Evolutionary conservation across 2,888 invertebrate species (phyloP).

Genomic region (Monochamus alternatus): DNA sequence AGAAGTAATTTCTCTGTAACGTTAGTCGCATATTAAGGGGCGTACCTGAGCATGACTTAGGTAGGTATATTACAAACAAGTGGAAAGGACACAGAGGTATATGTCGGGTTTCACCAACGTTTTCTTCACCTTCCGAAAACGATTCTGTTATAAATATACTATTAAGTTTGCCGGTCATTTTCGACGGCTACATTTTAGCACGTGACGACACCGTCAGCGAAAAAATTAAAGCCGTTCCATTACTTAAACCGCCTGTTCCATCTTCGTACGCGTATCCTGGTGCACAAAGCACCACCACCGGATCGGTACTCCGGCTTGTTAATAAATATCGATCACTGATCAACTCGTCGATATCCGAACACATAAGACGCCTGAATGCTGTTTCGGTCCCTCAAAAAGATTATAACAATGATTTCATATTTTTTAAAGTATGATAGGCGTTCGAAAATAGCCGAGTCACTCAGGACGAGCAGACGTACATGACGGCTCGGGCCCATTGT

Average conservation of each 20-base stretch:
- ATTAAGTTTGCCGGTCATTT: too few relatives aligned
- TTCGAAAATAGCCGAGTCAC: constrained; percentile 60
- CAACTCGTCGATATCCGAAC: constrained; percentile 46
- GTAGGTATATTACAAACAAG: too few relatives aligned
- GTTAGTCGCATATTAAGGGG: too few relatives aligned
- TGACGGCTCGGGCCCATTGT: constrained; percentile 59
- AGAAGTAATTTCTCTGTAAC: too few relatives aligned
- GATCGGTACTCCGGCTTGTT: constrained; percentile 34
- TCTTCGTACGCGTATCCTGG: constrained; percentile 22
- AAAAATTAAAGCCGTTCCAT: constrained; percentile 3
- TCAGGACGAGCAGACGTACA: constrained; percentile 54
- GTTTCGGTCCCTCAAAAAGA: constrained; percentile 63
- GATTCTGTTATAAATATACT: too few relatives aligned
- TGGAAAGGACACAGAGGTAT: too few relatives aligned
- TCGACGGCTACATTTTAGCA: too few relatives aligned
- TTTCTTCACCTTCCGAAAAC: too few relatives aligned
- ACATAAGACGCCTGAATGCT: constrained; percentile 53
- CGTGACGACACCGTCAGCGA: background rate
- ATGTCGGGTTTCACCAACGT: too few relatives aligned
- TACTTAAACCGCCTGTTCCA: background rate
- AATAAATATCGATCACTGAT: constrained; percentile 51
- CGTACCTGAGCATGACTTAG: too few relatives aligned
- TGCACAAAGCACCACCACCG: constrained; percentile 23
- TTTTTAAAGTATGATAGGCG: constrained; percentile 62
- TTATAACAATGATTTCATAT: constrained; percentile 63